A percentile compares a stretch with the other conserved stretches of the same genome.
Conservation (phyloP, 2,888 invertebrate species). For the Erpobdella octoculata region DNA sequence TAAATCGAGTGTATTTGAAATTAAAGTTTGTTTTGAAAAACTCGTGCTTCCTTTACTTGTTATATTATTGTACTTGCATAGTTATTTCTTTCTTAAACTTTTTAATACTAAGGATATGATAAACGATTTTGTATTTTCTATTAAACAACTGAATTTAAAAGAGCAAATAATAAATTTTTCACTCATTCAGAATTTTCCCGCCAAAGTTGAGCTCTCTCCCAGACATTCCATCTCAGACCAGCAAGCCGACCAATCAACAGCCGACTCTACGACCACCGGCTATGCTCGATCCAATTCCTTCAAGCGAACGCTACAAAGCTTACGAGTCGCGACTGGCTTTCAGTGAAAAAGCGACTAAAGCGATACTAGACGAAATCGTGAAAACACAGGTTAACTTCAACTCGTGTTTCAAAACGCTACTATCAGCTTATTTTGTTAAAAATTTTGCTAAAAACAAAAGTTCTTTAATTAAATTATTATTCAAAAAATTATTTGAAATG, state of each 20-base stretch:
- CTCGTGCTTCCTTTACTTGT: too few species aligned
- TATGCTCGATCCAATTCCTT: background rate
- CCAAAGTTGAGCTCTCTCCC: slow-evolving; percentile 13
- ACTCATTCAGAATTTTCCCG: background rate
- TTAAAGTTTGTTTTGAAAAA: too few species aligned
- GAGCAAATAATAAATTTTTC: background rate
- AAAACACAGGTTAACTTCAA: background rate
- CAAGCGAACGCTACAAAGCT: background rate
- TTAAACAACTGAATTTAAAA: background rate
- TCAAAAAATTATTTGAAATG: too few species aligned
- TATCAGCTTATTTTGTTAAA: too few species aligned
- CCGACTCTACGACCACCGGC: background rate
- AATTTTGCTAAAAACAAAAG: too few species aligned
- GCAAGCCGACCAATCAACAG: background rate
- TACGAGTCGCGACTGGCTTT: slow-evolving; percentile 7
- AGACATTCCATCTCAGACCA: slow-evolving; percentile 3
- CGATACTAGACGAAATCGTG: slow-evolving; percentile 13
- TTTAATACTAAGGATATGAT: background rate
- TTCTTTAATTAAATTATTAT: too few species aligned
- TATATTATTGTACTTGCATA: too few species aligned
- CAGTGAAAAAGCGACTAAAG: slow-evolving; percentile 8
- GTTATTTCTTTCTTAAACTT: too few species aligned
- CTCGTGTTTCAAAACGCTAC: too few species aligned
- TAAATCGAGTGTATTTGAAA: too few species aligned
- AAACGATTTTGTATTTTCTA: background rate